Conservation (phyloP, 2,113 vertebrate species). For the Oriolus oriolus region DNA sequence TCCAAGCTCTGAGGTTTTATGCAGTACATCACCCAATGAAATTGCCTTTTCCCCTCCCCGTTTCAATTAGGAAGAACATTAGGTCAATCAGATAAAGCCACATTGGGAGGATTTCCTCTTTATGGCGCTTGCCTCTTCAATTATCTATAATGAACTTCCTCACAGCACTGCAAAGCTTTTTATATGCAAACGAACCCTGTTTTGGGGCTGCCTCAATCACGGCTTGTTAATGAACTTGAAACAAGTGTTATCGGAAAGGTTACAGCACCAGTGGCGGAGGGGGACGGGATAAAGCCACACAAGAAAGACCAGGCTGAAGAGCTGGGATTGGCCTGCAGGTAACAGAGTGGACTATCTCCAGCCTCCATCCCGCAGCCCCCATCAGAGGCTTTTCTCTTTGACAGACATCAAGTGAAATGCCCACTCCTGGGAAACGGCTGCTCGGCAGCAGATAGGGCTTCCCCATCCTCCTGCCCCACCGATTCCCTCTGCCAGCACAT, state of each 20-base stretch:
- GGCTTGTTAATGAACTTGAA: conserved; percentile 84
- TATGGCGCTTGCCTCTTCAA: conserved; percentile 78
- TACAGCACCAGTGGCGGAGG: conserved; percentile 45
- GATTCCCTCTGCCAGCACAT: not conserved
- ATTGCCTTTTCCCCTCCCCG: conserved; percentile 48
- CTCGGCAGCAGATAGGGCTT: not conserved
- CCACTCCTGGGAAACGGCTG: conserved; percentile 16
- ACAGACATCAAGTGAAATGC: conserved; percentile 16
- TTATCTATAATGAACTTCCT: conserved; percentile 96
- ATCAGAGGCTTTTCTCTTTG: not conserved
- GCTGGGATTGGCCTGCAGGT: conserved; percentile 60
- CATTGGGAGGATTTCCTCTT: conserved; percentile 72
- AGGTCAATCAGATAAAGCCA: conserved; percentile 73
- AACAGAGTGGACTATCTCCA: conserved; percentile 34
- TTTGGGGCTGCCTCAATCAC: conserved; percentile 78
- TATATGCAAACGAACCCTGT: conserved; percentile 83
- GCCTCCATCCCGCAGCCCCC: not conserved
- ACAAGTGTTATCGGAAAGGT: conserved; percentile 76
- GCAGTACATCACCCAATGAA: conserved; percentile 52
- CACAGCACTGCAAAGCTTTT: conserved; percentile 78
- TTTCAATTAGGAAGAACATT: conserved; percentile 78
- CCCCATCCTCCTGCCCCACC: not conserved
- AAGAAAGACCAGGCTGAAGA: conserved; percentile 34
- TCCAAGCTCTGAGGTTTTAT: conserved; percentile 6
- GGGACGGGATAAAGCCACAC: not conserved